Evolutionary conservation across 2,888 invertebrate genomes (phyloP).

Genomic region (Apomyelois bistriatella): DNA sequence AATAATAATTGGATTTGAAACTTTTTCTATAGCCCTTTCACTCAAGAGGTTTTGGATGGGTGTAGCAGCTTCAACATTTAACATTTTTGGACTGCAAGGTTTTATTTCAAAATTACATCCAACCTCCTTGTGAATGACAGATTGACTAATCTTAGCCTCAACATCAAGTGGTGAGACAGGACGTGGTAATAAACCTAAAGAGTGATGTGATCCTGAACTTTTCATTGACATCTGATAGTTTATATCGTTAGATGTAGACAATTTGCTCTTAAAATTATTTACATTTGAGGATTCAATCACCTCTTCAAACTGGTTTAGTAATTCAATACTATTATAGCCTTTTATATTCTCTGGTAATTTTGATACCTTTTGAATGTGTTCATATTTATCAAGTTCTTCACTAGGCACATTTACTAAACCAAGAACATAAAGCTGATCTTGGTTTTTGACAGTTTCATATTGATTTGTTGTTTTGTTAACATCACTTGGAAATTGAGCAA

Average conservation of each 20-base stretch:
- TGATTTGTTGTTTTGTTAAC: slow-evolving; percentile 34
- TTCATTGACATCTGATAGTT: slow-evolving; percentile 32
- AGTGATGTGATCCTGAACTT: slow-evolving; percentile 29
- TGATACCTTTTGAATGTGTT: slow-evolving; percentile 74
- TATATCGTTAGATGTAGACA: slow-evolving; percentile 33
- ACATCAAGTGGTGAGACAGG: slow-evolving; percentile 72
- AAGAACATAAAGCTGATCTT: slow-evolving; percentile 72
- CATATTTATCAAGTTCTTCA: slow-evolving; percentile 73
- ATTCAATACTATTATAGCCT: slow-evolving; percentile 69
- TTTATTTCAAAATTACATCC: slow-evolving; percentile 77
- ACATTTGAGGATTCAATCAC: slow-evolving; percentile 63
- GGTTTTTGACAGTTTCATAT: slow-evolving; percentile 42
- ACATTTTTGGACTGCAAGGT: slow-evolving; percentile 74
- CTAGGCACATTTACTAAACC: slow-evolving; percentile 69
- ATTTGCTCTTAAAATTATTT: slow-evolving; percentile 36
- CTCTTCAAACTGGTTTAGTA: slow-evolving; percentile 72
- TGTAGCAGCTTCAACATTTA: slow-evolving; percentile 66
- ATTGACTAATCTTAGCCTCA: slow-evolving; percentile 76
- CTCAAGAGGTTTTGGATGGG: slow-evolving; percentile 57
- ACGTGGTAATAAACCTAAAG: slow-evolving; percentile 40
- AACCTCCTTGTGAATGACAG: slow-evolving; percentile 76
- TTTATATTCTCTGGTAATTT: slow-evolving; percentile 76
- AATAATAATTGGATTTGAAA: slow-evolving; percentile 53
- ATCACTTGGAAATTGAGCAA: slow-evolving; percentile 33
- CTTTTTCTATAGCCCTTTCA: slow-evolving; percentile 68